Percentiles rank a stretch among this genome's conserved stretches.
phyloP scores from a whole-genome alignment of 2,797 vertebrate genomes.

The Dermochelys coriacea region DNA sequence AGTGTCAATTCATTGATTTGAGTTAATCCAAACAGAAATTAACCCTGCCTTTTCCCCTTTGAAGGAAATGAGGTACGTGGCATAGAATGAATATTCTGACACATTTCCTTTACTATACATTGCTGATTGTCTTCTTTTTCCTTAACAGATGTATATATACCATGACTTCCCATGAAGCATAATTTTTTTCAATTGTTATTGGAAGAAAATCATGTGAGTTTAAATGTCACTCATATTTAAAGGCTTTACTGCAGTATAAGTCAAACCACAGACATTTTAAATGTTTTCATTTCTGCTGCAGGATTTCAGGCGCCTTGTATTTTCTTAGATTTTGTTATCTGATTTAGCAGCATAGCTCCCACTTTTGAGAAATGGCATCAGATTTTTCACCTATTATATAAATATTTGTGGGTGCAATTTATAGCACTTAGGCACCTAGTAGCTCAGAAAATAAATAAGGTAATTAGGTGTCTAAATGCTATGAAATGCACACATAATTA shows the following conservation, averaged over 20 bases:
- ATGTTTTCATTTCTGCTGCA: not conserved
- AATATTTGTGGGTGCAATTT: not conserved
- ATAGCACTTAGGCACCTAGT: not conserved
- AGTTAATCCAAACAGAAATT: slow-evolving; percentile 61
- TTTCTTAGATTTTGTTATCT: not conserved
- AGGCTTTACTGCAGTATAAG: not conserved
- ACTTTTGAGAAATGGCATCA: slow-evolving; percentile 8
- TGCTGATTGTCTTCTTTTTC: not conserved
- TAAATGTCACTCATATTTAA: slow-evolving; percentile 25
- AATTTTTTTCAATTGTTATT: not conserved
- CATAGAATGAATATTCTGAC: not conserved
- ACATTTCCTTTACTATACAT: not conserved
- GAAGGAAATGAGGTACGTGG: not conserved
- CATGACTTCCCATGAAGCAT: not conserved
- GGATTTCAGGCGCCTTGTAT: not conserved
- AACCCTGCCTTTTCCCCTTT: slow-evolving; percentile 14
- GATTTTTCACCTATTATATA: slow-evolving; percentile 30
- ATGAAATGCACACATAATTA: not conserved
- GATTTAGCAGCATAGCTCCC: not conserved
- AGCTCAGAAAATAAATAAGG: not conserved
- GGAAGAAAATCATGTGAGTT: not conserved
- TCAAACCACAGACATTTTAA: not conserved
- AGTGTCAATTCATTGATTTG: slow-evolving; percentile 67
- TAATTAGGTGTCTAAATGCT: not conserved
- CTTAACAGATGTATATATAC: not conserved